Evolutionary conservation across 2,888 invertebrate genomes (phyloP), one percentile per base, ranked within the genome.

Genomic region (Drosophila pseudotalamancana): DNA sequence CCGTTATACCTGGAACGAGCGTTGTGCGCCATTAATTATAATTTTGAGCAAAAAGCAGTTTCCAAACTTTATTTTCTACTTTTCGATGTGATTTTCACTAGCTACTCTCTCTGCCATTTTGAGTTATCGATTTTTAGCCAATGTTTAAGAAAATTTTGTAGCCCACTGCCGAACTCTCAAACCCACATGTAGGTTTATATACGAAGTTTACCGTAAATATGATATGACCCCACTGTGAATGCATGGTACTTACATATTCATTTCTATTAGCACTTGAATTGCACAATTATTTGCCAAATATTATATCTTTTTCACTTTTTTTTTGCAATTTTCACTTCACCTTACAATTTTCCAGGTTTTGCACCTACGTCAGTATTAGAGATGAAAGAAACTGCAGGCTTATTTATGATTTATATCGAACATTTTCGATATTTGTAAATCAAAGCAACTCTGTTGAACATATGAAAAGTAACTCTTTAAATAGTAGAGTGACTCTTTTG

Each of bases 51-150:
- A 62, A 65, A 64, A 76, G 57, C 39, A 42, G 40, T 63, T n/a
- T 67, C 71, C 35, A 59, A 76, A 63, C 14, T 39, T 32, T 3
- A 40, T 19, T 29, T 45, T 66, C 48, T 53, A 59, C 48, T 59
- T 66, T 68, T 77, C 49, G 64, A 81, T 69, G 53, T 77, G 55
- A 71, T 76, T 80, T 83, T 76, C 79, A 65, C 32, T 50, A 60
- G 67, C 73, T 80, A 80, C 84, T 81, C 48, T 60, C 39, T 62
- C 70, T 23, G 84, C 86, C 81, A 82, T 82, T 80, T 82, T 86
- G 84, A 86, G 70, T 81, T 86, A 82, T 82, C 84, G 81, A 82
- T 82, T 82, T 82, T 86, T 75, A 68, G 54, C 75, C 55, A 66
- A 45, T 66, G 53, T 56, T 27, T 9, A 35, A 46, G 34, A 61